phyloP scores from a whole-genome alignment of 2,888 invertebrate genomes.

The Spodoptera picta region DNA sequence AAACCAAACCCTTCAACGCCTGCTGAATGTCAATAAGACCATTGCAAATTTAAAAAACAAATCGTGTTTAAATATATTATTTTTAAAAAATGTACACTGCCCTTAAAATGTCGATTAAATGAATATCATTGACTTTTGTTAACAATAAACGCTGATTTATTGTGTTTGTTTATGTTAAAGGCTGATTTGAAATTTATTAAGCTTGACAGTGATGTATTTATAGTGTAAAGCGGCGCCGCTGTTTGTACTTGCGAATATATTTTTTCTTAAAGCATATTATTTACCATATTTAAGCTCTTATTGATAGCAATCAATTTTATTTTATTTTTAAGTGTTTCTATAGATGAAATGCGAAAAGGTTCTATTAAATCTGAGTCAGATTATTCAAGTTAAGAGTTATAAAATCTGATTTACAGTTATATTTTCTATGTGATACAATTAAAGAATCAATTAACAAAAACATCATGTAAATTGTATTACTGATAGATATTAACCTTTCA shows the following conservation, averaged over 20 bases:
- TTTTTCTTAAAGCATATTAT: no score
- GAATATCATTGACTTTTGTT: constrained; percentile 52
- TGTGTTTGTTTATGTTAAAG: constrained; percentile 38
- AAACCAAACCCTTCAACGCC: constrained; percentile 53
- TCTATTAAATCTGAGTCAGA: no score
- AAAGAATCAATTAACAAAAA: no score
- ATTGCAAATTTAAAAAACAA: constrained; percentile 44
- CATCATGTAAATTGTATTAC: no score
- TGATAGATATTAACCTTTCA: no score
- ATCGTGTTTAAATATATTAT: constrained; percentile 46
- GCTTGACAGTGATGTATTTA: constrained; percentile 37
- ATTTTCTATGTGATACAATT: no score
- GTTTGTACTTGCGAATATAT: constrained; percentile 9
- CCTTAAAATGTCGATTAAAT: constrained; percentile 51
- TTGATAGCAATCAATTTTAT: no score
- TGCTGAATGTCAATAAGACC: constrained; percentile 50
- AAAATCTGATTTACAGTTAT: no score
- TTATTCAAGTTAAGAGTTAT: no score
- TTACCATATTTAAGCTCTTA: no score
- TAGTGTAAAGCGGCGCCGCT: constrained; percentile 15
- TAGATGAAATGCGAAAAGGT: no score
- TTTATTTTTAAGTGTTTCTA: no score
- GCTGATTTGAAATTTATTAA: constrained; percentile 33
- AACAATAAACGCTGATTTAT: constrained; percentile 53
- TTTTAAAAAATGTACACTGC: constrained; percentile 51